Evolutionary conservation across 2,113 vertebrate species (phyloP).

Genomic region (Crotalus helleri): DNA sequence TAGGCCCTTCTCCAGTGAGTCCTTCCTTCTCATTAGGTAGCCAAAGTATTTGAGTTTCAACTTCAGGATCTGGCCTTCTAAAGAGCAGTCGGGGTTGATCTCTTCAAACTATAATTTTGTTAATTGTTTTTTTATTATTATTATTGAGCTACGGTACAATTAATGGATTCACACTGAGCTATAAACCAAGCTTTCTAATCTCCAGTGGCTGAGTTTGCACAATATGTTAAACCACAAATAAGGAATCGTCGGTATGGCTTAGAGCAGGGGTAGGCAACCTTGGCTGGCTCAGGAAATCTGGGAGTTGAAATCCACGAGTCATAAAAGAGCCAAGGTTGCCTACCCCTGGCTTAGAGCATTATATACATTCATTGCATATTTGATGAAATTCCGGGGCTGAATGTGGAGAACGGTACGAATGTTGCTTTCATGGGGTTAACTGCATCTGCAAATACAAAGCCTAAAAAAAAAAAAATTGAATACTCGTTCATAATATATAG

Average conservation of each 20-base stretch:
- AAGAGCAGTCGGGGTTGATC: too few species aligned
- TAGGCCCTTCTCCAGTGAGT: too few species aligned
- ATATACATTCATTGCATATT: background rate
- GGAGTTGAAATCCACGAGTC: too few species aligned
- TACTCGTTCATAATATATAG: background rate
- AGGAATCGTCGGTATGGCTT: background rate
- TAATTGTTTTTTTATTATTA: background rate
- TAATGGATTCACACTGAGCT: background rate
- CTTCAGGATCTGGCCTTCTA: too few species aligned
- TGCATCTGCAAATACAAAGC: background rate
- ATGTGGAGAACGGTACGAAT: background rate
- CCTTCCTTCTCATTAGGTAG: too few species aligned
- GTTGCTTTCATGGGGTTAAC: background rate
- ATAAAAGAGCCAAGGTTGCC: too few species aligned
- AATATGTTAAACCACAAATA: background rate
- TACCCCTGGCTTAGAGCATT: background rate
- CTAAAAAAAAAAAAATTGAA: background rate
- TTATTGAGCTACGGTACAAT: background rate
- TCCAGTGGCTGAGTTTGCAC: background rate
- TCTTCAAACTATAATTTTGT: background rate
- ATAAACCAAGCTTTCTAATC: background rate
- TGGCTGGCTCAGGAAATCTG: too few species aligned
- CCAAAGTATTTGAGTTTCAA: too few species aligned
- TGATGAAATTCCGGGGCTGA: background rate
- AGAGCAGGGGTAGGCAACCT: background rate